Conservation (phyloP, 2,797 vertebrate genomes). For the Coracias cyanogaster region DNA sequence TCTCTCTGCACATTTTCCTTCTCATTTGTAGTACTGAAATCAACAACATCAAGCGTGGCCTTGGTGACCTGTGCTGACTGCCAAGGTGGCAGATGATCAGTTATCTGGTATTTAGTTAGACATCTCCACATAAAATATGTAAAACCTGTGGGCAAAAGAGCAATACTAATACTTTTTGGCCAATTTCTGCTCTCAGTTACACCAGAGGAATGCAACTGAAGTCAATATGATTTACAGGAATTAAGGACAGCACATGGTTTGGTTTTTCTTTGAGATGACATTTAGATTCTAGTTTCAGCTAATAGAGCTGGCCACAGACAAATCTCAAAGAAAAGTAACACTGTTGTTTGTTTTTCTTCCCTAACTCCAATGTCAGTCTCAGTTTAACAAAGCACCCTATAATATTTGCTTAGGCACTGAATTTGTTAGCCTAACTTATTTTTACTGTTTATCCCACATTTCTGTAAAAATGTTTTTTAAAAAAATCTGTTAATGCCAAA, state of each 20-base stretch:
- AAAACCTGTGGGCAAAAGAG: neutral
- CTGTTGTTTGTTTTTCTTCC: constrained; percentile 42
- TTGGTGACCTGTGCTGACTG: neutral
- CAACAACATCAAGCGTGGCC: neutral
- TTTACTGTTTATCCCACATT: constrained; percentile 41
- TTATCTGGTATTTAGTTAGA: neutral
- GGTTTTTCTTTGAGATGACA: neutral
- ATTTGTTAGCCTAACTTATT: constrained; percentile 43
- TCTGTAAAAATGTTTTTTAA: constrained; percentile 13
- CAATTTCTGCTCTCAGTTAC: constrained; percentile 24
- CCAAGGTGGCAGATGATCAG: neutral
- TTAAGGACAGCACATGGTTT: neutral
- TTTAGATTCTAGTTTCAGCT: neutral
- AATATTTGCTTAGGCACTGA: constrained; percentile 49
- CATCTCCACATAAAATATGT: neutral
- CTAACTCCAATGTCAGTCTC: neutral
- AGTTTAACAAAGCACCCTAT: constrained; percentile 36
- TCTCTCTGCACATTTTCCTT: neutral
- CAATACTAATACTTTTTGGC: neutral
- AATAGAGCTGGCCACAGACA: neutral
- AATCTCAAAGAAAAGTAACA: constrained; percentile 22
- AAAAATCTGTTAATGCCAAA: constrained; percentile 20
- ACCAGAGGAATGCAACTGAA: constrained; percentile 24
- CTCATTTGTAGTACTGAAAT: neutral
- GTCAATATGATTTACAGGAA: constrained; percentile 2